A percentile compares a stretch with the other conserved stretches of the same genome.
These are phyloP conservation scores for Muscicapa comitata DNA, from an alignment of 2,797 vertebrate species.

Conservation along the genomic window DNA sequence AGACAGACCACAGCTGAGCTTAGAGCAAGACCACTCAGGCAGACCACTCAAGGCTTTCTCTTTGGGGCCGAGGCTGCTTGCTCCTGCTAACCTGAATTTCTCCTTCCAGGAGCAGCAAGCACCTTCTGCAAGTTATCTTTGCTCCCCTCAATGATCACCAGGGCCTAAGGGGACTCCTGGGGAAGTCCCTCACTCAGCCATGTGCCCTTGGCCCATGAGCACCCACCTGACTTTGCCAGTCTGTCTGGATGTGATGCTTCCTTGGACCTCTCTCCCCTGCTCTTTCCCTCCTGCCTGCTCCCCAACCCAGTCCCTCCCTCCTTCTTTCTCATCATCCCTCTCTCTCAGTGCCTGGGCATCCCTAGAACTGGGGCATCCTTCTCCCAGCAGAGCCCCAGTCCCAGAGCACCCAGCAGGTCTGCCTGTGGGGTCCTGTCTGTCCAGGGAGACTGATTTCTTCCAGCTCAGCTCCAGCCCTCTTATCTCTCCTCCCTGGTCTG, in stretches of 20 bases:
- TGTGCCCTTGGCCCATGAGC: accelerated
- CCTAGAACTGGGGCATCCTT: background rate
- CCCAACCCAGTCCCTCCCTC: background rate
- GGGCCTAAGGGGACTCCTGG: background rate
- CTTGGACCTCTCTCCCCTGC: background rate
- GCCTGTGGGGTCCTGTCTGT: background rate
- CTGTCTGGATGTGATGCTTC: background rate
- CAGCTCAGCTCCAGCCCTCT: background rate
- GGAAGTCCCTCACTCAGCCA: background rate
- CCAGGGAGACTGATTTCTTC: background rate
- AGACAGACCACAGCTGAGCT: background rate
- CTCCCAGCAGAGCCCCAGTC: background rate
- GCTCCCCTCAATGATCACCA: accelerated
- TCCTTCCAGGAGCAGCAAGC: background rate
- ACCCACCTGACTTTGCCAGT: background rate
- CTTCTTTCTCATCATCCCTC: background rate
- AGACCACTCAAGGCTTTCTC: background rate
- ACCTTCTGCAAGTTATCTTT: background rate
- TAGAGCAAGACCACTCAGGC: background rate
- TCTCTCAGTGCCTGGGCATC: background rate
- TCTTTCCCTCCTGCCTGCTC: background rate
- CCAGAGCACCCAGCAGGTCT: accelerated
- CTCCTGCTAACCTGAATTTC: background rate
- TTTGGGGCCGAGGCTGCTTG: background rate
- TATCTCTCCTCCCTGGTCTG: background rate